Evolutionary conservation across 2,113 vertebrate genomes (phyloP).

Genomic region (Pachypanchax playfairii): DNA sequence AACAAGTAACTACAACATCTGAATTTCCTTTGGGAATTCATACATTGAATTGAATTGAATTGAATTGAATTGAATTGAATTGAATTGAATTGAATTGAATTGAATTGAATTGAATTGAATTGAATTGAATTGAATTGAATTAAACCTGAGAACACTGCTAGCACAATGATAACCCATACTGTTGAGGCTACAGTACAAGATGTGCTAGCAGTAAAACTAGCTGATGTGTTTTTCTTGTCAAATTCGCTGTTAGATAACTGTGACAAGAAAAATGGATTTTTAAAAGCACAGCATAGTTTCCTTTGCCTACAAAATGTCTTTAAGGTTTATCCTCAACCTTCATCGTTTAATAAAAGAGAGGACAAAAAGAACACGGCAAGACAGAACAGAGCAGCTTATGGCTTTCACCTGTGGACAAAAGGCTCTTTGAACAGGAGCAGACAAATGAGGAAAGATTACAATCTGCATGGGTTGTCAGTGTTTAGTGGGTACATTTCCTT

Average conservation of each 20-base stretch:
- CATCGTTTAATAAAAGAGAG: constrained; percentile 27
- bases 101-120: too few relatives aligned
- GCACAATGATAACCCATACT: not conserved
- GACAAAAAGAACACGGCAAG: constrained; percentile 3
- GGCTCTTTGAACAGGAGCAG: constrained; percentile 46
- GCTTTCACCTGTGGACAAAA: constrained; percentile 57
- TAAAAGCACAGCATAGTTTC: not conserved
- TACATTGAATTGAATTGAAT: too few relatives aligned
- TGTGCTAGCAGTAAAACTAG: not conserved
- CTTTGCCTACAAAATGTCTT: not conserved
- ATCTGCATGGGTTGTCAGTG: constrained; percentile 50
- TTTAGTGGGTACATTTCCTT: constrained; percentile 33
- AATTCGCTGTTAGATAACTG: not conserved
- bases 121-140: too few relatives aligned
- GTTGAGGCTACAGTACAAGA: not conserved
- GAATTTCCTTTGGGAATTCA: too few relatives aligned
- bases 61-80: too few relatives aligned
- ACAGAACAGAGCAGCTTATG: constrained; percentile 8
- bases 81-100: too few relatives aligned
- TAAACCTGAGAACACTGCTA: too few relatives aligned
- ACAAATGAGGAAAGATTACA: constrained; percentile 56
- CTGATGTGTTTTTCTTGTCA: not conserved
- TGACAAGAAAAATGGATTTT: not conserved
- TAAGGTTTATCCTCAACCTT: constrained; percentile 26
- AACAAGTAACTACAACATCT: too few relatives aligned